Evolutionary conservation across 1,140 invertebrate species (phyloP).

Genomic region (Hyposmocoma kahamanoa): DNA sequence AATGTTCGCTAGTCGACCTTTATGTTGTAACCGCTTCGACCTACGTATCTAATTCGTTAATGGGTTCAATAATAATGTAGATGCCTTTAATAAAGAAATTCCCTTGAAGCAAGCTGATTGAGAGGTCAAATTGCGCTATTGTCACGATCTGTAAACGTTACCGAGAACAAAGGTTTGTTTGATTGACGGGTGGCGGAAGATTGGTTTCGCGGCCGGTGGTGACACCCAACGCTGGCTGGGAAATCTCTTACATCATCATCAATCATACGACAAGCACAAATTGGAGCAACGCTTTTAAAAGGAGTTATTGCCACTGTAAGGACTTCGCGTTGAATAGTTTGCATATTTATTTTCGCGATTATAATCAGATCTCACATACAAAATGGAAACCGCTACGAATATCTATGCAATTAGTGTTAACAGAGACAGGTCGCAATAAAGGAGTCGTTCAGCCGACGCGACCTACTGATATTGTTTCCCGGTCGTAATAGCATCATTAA

Average conservation of each 20-base stretch:
- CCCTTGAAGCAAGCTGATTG: too few relatives aligned
- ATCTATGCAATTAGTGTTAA: not conserved
- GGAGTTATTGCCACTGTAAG: not conserved
- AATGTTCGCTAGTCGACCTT: too few relatives aligned
- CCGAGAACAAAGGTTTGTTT: constrained; percentile 1
- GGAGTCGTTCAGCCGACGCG: not conserved
- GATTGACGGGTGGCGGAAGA: constrained; percentile 7
- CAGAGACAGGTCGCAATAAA: not conserved
- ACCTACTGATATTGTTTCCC: constrained; percentile 9
- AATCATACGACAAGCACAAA: constrained; percentile 1
- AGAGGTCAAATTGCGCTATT: too few relatives aligned
- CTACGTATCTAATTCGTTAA: too few relatives aligned
- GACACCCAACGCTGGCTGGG: not conserved
- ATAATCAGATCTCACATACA: too few relatives aligned
- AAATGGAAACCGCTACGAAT: not conserved
- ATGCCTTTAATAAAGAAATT: too few relatives aligned
- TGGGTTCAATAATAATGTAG: too few relatives aligned
- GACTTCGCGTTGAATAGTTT: not conserved
- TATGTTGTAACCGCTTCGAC: too few relatives aligned
- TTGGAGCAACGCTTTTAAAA: not conserved
- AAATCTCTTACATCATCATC: not conserved
- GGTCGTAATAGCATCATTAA: constrained; percentile 13
- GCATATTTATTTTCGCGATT: not conserved
- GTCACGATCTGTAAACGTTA: too few relatives aligned
- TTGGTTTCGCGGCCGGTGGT: not conserved